Base-by-base conservation (phyloP, 2,888 invertebrate genomes). In the Dexiosoma caninum region DNA sequence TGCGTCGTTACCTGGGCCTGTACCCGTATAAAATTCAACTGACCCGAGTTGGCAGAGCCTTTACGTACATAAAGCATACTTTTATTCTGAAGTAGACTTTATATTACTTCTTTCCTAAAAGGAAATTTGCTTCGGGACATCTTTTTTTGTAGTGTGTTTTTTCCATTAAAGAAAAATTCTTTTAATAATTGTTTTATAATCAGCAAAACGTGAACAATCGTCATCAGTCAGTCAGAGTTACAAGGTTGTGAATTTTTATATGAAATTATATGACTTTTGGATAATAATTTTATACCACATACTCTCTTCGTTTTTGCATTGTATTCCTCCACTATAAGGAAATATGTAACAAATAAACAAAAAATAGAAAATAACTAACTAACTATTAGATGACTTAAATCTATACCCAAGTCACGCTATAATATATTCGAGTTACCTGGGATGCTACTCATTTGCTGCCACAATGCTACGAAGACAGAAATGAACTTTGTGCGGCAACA, bases 181-280 rank as follows among this genome's bases (percentile, higher is more conserved):
- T 75, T 76, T 76, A 83, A 86, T 86, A 88, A 88, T 88, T 88
- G 86, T 86, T 86, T 87, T 85, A 57, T 84, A 83, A 87, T 87
- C 86, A 84, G 86, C 85, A 76, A 82, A 83, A 84, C 84, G 84
- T 84, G 84, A 75, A 78, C 55, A 59, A 44, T 67, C 42, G 51
- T 67, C 67, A 67, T 67, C 57, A 77, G 46, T 32, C 66, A 64
- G 44, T 16, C 40, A 62, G 59, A 40, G 60, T 60, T 55, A 74
- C 59, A 72, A 77, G 62, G 37, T 72, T 55, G 53, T 67, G 62
- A 67, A 67, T 72, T 81, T 76, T 46, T 72, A 62, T 67, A 80
- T 59, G 19, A 76, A 80, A 76, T 81, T 67, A 66, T 75, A 77
- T 80, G 76, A 69, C 71, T 77, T 69, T 60, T 81, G 67, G 57